Conservation (phyloP, 1,140 invertebrate species). For the Cryptotermes secundus region DNA sequence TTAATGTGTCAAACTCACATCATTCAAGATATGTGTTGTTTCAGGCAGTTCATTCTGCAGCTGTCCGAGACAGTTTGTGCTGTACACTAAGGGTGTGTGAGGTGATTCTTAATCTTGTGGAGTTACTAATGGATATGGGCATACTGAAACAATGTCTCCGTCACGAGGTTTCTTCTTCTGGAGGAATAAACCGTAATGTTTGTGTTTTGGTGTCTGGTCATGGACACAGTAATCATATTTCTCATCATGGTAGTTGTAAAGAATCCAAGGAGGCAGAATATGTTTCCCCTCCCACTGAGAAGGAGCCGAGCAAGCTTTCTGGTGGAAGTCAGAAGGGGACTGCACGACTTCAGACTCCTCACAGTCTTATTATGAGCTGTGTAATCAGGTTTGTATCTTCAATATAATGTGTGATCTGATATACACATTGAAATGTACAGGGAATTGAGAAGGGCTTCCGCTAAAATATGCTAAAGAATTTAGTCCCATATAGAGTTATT, state of each 20-base stretch:
- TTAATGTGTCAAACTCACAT: too few relatives aligned
- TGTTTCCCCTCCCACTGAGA: background rate
- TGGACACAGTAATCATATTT: too few relatives aligned
- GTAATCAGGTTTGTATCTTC: constrained; percentile 43
- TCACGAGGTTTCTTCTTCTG: constrained; percentile 47
- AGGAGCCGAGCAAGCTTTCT: background rate
- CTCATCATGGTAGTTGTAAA: constrained; percentile 33
- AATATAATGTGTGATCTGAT: too few relatives aligned
- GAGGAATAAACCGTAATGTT: background rate
- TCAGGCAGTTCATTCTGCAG: constrained; percentile 83
- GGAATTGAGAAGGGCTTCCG: too few relatives aligned
- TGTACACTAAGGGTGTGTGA: constrained; percentile 86
- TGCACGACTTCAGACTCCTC: constrained; percentile 44
- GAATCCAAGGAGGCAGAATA: constrained; percentile 24
- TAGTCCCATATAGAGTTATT: too few relatives aligned
- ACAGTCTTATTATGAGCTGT: constrained; percentile 54
- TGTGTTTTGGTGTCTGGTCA: too few relatives aligned
- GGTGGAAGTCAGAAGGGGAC: constrained; percentile 5
- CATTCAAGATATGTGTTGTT: constrained; percentile 20
- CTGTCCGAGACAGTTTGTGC: constrained; percentile 71
- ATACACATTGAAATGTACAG: too few relatives aligned
- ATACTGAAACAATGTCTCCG: constrained; percentile 63
- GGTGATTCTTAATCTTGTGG: constrained; percentile 84
- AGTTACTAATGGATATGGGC: constrained; percentile 85
- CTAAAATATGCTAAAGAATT: too few relatives aligned